Evolutionary conservation across 2,888 invertebrate species (phyloP).

Genomic region (Bedellia somnulentella): DNA sequence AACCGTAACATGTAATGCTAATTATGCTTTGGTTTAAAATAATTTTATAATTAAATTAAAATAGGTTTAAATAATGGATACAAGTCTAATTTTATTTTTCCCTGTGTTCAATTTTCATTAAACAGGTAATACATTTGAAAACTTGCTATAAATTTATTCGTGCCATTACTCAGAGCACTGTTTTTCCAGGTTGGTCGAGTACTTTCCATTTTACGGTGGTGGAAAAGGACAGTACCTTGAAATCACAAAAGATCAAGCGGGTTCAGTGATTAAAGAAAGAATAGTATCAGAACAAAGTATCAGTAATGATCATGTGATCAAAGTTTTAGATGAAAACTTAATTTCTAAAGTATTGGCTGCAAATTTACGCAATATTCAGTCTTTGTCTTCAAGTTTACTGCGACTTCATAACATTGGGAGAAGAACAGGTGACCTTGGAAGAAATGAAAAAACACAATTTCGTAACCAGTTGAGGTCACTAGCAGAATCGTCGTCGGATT

Average conservation of each 20-base stretch:
- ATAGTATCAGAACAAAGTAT: constrained; percentile 46
- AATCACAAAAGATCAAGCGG: constrained; percentile 56
- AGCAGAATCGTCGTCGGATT: constrained; percentile 59
- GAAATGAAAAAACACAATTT: constrained; percentile 57
- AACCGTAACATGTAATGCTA: no score
- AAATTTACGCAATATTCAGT: constrained; percentile 61
- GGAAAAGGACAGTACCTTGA: constrained; percentile 69
- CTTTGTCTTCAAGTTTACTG: constrained; percentile 59
- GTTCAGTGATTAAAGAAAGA: constrained; percentile 47
- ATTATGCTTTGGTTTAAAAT: no score
- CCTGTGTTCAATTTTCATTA: no score
- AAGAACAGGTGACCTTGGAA: constrained; percentile 54
- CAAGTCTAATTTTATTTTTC: no score
- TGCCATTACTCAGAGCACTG: no score
- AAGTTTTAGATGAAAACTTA: constrained; percentile 36
- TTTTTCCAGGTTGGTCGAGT: constrained; percentile 24
- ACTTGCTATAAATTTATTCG: no score
- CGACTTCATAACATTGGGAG: constrained; percentile 65
- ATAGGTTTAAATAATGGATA: no score
- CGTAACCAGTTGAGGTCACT: constrained; percentile 57
- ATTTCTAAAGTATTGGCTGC: constrained; percentile 43
- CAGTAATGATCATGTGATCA: constrained; percentile 35
- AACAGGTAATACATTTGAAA: no score
- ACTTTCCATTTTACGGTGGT: constrained; percentile 72
- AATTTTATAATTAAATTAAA: no score